Evolutionary conservation across 2,888 invertebrate genomes (phyloP).

Genomic region (Spicauda simplicius): DNA sequence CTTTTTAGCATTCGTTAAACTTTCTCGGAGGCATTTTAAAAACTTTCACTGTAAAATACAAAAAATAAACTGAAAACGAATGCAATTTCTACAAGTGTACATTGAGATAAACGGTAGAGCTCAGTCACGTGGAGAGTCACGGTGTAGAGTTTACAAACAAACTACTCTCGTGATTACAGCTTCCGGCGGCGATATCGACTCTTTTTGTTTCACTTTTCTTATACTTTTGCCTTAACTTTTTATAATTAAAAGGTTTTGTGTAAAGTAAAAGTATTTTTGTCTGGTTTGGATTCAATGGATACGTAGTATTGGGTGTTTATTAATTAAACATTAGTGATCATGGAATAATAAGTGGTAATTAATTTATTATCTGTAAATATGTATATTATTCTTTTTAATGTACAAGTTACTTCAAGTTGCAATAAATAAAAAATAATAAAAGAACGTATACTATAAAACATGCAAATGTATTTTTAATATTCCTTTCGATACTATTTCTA

Average conservation of each 20-base stretch:
- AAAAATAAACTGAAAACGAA: background rate
- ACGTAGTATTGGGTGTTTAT: no score
- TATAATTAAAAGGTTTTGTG: background rate
- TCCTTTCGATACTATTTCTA: no score
- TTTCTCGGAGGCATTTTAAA: no score
- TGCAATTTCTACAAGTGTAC: background rate
- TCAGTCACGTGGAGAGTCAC: conserved; percentile 54
- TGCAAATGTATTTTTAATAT: no score
- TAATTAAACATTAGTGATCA: no score
- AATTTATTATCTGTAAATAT: no score
- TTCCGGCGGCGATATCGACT: conserved; percentile 26
- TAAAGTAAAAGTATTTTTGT: background rate
- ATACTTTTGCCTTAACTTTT: conserved; percentile 5
- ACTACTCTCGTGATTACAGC: conserved; percentile 22
- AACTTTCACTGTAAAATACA: background rate
- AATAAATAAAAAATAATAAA: no score
- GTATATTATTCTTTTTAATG: no score
- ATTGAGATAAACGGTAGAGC: conserved; percentile 7
- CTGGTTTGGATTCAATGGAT: background rate
- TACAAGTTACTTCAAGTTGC: no score
- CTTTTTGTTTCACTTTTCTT: conserved; percentile 13
- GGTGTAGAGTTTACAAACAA: conserved; percentile 56
- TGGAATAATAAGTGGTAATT: no score
- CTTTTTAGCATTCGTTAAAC: no score
- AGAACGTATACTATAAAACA: no score